Conservation (phyloP, 2,888 invertebrate genomes). For the Abrostola triplasia region DNA sequence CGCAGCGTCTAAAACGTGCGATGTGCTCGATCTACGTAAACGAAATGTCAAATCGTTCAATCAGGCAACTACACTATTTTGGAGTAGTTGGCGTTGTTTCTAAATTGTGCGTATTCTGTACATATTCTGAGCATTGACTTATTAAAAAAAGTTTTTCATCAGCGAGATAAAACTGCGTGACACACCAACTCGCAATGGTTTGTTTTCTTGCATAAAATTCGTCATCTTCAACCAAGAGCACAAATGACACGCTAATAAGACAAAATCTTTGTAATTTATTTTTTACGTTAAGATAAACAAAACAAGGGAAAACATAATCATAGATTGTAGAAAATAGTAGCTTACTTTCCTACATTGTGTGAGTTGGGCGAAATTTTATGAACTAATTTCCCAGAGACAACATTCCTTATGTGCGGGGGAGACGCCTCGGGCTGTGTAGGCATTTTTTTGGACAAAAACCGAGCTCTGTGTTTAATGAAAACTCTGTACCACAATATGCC, state of each 20-base stretch:
- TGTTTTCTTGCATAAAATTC: slow-evolving; percentile 31
- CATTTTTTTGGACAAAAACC: slow-evolving; percentile 82
- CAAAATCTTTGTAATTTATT: slow-evolving; percentile 49
- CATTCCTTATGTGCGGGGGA: slow-evolving; percentile 81
- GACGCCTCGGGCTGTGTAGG: slow-evolving; percentile 77
- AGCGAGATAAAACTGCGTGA: slow-evolving; percentile 36
- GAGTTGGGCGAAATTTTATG: slow-evolving; percentile 79
- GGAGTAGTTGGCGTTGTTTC: too few relatives aligned
- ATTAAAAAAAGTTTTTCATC: slow-evolving; percentile 17
- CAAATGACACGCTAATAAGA: slow-evolving; percentile 30
- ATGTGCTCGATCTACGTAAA: too few relatives aligned
- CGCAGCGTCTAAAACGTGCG: too few relatives aligned
- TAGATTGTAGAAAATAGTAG: slow-evolving; percentile 60
- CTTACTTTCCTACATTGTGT: slow-evolving; percentile 63
- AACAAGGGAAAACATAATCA: slow-evolving; percentile 60
- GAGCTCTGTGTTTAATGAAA: slow-evolving; percentile 85
- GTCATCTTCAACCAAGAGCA: slow-evolving; percentile 36
- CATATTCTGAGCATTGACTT: too few relatives aligned
- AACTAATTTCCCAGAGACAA: slow-evolving; percentile 86
- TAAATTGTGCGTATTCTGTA: too few relatives aligned
- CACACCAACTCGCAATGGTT: slow-evolving; percentile 22
- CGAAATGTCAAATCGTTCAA: too few relatives aligned
- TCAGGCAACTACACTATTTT: too few relatives aligned
- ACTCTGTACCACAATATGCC: slow-evolving; percentile 84
- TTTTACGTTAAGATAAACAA: slow-evolving; percentile 42